phyloP scores from a whole-genome alignment of 2,888 invertebrate genomes.

The Sinopyrophorus schimmeli region DNA sequence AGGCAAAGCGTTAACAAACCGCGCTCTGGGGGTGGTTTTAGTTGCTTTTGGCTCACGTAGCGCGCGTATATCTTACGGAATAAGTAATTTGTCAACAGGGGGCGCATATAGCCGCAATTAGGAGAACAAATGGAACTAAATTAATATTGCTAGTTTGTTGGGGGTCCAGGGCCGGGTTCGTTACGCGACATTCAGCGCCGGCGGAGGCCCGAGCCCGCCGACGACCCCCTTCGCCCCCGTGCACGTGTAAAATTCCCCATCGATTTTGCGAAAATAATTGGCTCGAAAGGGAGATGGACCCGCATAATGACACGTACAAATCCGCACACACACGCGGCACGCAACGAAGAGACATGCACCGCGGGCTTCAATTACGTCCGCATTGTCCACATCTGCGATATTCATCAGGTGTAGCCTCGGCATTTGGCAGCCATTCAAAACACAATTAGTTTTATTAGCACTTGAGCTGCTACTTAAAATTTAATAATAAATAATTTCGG shows the following conservation, averaged over 20 bases:
- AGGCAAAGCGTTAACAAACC: too few species aligned
- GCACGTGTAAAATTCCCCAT: conserved; percentile 20
- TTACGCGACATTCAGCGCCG: conserved; percentile 40
- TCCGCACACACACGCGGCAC: too few species aligned
- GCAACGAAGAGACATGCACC: too few species aligned
- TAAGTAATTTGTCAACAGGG: conserved; percentile 34
- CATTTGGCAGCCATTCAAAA: conserved; percentile 27
- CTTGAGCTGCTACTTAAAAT: too few species aligned
- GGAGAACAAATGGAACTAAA: conserved; percentile 45
- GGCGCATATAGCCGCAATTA: conserved; percentile 34
- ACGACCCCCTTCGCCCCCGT: background rate
- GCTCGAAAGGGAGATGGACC: conserved; percentile 25
- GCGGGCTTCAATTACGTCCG: conserved; percentile 39
- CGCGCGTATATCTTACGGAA: conserved; percentile 27
- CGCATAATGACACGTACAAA: conserved; percentile 37
- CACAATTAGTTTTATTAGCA: conserved; percentile 32
- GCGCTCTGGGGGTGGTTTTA: too few species aligned
- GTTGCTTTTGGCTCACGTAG: conserved; percentile 26
- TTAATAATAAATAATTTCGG: too few species aligned
- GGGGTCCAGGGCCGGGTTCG: conserved; percentile 41
- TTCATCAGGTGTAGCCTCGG: conserved; percentile 25
- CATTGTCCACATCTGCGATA: conserved; percentile 37
- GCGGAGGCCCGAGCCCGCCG: background rate
- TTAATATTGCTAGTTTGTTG: conserved; percentile 44
- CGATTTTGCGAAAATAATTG: conserved; percentile 38